phyloP scores from a whole-genome alignment of 2,888 invertebrate species.

The Phymatocera aterrima region DNA sequence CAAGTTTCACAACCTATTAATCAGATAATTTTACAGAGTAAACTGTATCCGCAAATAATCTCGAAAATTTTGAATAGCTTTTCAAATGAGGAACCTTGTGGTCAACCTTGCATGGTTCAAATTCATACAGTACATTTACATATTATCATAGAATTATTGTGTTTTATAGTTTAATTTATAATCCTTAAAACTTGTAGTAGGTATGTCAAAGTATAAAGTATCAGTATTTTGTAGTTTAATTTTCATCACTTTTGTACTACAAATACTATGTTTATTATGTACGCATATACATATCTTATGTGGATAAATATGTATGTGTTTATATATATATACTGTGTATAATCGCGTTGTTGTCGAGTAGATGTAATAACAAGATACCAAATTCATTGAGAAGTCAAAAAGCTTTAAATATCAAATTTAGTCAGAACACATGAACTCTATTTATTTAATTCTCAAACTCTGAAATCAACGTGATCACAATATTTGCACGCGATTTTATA shows the following conservation, averaged over 20 bases:
- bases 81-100: slow-evolving; percentile 28
- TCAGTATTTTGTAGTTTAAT: slow-evolving; percentile 19
- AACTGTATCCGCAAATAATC: too few species aligned
- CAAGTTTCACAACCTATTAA: slow-evolving; percentile 54
- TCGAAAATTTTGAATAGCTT: background rate
- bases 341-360: background rate
- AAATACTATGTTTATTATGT: background rate
- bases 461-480: background rate
- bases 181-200: slow-evolving; percentile 13
- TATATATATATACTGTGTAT: background rate
- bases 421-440: background rate
- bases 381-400: background rate
- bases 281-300: slow-evolving; percentile 1
- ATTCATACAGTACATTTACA: background rate
- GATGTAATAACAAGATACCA: background rate
- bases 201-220: slow-evolving; percentile 35
- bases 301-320: background rate
- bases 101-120: slow-evolving; percentile 37
- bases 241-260: slow-evolving; percentile 4
- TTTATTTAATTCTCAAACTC: background rate
- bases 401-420: background rate
- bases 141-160: slow-evolving; percentile 25
- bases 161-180: background rate
- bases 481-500: slow-evolving; percentile 25
- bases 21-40: background rate